Base-by-base conservation (phyloP, 2,113 vertebrate species). In the Piaya cayana region DNA sequence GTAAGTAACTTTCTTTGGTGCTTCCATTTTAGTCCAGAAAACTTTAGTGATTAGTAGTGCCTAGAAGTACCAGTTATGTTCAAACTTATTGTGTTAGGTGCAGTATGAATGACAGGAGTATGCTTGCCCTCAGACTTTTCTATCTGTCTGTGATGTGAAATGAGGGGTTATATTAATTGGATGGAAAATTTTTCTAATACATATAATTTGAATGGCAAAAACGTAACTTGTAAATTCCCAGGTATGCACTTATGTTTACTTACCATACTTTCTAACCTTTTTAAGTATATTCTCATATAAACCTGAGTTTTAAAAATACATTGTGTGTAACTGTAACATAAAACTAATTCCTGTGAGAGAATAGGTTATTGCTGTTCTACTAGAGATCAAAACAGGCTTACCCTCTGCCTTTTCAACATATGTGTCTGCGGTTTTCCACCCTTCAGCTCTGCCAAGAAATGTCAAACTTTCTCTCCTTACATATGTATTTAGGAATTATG, bases 331-430 rank as follows among this genome's bases (percentile, higher is more conserved):
- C 49, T 29, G 25, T 59, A 27, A 69, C 42, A 80, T 63, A 71
- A 86, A 92, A 93, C n/a, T 87, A 13, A 84, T 92, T 86, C 86
- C 23, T 62, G 12, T 74, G 43, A 34, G 77, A 93, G 37, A 85
- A 2, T 29, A 45, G 70, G 42, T 45, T 72, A 64, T 59, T 72
- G 36, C 17, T 92, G 23, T 65, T 58, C 56, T 60, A 83, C 20
- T 47, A 72, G 39, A 91, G 26, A 62, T 74, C 12, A 23, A 75
- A 90, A 83, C 13, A 77, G 37, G 12, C 3, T 86, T 81, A 76
- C 63, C 1, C 0, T 72, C 9, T 74, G 37, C 86, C 30, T 88
- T 87, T 65, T 82, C 26, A 87, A 42, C n/a, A 45, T 74, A 56
- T 26, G 19, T 29, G 23, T 29, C 47, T 75, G 36, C 21, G 30